A percentile compares a stretch with the other conserved stretches of the same genome.
Conservation (phyloP, 1,140 invertebrate species). For the Penaeus japonicus region DNA sequence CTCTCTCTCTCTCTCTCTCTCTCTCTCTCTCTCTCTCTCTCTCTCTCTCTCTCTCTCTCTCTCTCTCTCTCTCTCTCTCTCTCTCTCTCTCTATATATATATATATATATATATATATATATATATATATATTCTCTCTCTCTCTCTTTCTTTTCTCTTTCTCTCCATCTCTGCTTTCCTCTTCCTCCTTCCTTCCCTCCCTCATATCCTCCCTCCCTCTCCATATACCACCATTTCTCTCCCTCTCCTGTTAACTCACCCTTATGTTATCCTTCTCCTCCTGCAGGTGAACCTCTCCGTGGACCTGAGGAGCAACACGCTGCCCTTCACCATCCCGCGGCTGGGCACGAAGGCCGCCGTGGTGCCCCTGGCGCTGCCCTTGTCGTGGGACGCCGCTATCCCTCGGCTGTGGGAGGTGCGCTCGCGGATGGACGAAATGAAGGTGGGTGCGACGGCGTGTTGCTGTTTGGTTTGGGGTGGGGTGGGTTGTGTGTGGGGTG, state of each 20-base stretch:
- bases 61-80: not conserved
- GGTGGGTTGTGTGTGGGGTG: not conserved
- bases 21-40: not conserved
- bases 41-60: not conserved
- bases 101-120: no score
- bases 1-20: not conserved
- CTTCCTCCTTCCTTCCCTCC: not conserved
- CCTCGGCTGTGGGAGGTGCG: slow-evolving; percentile 71
- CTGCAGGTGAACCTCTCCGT: slow-evolving; percentile 65
- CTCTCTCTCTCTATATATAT: no score
- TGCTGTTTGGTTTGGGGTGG: no score
- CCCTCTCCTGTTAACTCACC: not conserved
- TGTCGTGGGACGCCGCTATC: slow-evolving; percentile 70
- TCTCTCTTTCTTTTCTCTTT: no score
- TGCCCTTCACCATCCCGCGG: slow-evolving; percentile 59
- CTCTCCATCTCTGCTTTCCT: no score
- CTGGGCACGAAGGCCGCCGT: slow-evolving; percentile 66
- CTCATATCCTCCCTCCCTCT: not conserved
- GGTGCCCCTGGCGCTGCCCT: slow-evolving; percentile 66
- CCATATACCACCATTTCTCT: not conserved
- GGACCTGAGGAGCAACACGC: slow-evolving; percentile 64
- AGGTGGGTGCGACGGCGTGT: not conserved
- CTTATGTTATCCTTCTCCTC: not conserved
- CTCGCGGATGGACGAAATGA: slow-evolving; percentile 66
- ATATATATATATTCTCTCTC: no score